A percentile compares a stretch with the other conserved stretches of the same genome.
These are phyloP conservation scores for Clamator glandarius DNA, from an alignment of 2,797 vertebrate species.

Conservation along the genomic window DNA sequence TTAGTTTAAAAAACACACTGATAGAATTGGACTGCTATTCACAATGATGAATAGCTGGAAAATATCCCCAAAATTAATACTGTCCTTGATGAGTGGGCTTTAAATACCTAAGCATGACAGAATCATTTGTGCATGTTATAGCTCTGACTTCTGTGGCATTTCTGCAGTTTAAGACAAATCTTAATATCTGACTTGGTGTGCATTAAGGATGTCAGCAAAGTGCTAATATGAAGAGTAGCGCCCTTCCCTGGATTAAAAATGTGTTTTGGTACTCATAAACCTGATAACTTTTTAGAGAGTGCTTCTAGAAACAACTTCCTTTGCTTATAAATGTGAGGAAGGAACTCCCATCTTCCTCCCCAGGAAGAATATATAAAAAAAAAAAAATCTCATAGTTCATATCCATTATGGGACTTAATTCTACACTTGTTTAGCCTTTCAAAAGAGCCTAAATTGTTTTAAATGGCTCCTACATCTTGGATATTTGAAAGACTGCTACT, in stretches of 20 bases:
- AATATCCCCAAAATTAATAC: background rate
- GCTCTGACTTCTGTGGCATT: slow-evolving; percentile 2
- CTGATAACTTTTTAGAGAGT: background rate
- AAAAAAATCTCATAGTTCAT: background rate
- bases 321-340: background rate
- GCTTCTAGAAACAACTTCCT: background rate
- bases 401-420: background rate
- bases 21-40: background rate
- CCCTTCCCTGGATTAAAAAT: background rate
- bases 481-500: background rate
- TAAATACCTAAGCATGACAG: slow-evolving; percentile 18
- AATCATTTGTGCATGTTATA: slow-evolving; percentile 19
- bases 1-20: background rate
- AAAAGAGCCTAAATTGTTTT: background rate
- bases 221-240: background rate
- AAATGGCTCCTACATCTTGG: background rate
- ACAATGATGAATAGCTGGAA: background rate
- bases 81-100: background rate
- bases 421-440: background rate
- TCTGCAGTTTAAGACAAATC: background rate
- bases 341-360: background rate
- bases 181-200: background rate
- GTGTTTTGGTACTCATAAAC: background rate
- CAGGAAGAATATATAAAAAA: background rate
- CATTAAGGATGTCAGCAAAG: background rate